Conservation (phyloP, 2,113 vertebrate species). For the Myrmophylax atrothorax region DNA sequence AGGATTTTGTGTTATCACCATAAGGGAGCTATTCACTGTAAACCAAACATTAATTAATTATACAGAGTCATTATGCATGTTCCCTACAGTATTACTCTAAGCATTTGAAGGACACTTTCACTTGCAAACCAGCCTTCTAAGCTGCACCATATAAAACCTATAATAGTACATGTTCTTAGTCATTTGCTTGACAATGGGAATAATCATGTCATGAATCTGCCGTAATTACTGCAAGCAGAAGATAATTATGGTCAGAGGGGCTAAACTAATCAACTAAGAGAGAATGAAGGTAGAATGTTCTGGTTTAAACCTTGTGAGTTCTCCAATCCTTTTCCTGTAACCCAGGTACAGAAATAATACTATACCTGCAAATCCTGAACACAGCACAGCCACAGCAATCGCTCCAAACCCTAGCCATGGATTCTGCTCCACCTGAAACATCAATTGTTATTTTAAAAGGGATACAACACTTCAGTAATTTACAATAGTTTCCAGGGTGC, state of each 20-base stretch:
- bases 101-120: not conserved
- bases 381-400: conserved; percentile 89
- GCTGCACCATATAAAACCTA: not conserved
- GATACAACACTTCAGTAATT: not conserved
- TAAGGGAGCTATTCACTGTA: not conserved
- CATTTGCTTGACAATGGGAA: not conserved
- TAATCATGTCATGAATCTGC: not conserved
- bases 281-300: not conserved
- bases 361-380: conserved; percentile 97
- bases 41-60: not conserved
- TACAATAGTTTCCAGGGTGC: not conserved
- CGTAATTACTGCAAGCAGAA: not conserved
- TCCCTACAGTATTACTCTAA: not conserved
- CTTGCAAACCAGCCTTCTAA: not conserved
- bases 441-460: not conserved
- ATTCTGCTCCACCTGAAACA: conserved; percentile 90
- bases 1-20: not conserved
- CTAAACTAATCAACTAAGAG: not conserved
- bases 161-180: not conserved
- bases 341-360: rapidly evolving
- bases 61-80: not conserved
- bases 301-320: not conserved
- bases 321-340: not conserved
- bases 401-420: conserved; percentile 87
- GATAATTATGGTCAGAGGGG: not conserved